Percentiles rank a stretch among this genome's conserved stretches.
Evolutionary conservation across 2,113 vertebrate species (phyloP).

Genomic region (Camelus dromedarius): DNA sequence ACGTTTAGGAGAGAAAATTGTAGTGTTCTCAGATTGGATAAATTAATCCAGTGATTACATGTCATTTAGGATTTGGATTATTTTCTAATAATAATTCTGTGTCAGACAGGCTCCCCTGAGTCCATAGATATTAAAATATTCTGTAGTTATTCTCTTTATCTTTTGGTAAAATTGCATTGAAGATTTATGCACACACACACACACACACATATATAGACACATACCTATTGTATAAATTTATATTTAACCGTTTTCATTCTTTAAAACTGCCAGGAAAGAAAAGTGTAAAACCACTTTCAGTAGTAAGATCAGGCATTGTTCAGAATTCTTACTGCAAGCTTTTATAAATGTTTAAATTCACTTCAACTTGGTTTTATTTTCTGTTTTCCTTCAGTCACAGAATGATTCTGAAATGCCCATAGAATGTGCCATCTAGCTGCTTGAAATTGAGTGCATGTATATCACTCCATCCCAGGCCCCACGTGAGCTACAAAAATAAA

Average conservation of each 20-base stretch:
- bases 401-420: not conserved
- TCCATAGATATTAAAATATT: constrained; percentile 27
- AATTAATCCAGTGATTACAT: constrained; percentile 51
- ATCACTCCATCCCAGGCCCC: not conserved
- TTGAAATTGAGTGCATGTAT: not conserved
- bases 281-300: not conserved
- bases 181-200: not conserved
- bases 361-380: constrained; percentile 42
- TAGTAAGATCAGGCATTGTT: not conserved
- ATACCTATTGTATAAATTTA: not conserved
- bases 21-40: constrained; percentile 29
- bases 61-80: constrained; percentile 52
- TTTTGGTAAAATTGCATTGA: constrained; percentile 23
- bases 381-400: constrained; percentile 47
- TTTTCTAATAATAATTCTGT: constrained; percentile 34
- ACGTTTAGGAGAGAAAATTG: constrained; percentile 37
- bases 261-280: constrained; percentile 52
- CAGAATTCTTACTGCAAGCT: constrained; percentile 11
- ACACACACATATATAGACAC: not conserved
- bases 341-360: constrained; percentile 52
- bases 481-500: not conserved
- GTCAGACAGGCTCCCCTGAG: not conserved
- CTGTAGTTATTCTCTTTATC: not conserved
- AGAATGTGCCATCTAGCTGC: not conserved
- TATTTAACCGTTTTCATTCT: constrained; percentile 27